Evolutionary conservation across 2,797 vertebrate species (phyloP), one percentile per base, ranked within the genome.

Genomic region (Ibycter americanus): DNA sequence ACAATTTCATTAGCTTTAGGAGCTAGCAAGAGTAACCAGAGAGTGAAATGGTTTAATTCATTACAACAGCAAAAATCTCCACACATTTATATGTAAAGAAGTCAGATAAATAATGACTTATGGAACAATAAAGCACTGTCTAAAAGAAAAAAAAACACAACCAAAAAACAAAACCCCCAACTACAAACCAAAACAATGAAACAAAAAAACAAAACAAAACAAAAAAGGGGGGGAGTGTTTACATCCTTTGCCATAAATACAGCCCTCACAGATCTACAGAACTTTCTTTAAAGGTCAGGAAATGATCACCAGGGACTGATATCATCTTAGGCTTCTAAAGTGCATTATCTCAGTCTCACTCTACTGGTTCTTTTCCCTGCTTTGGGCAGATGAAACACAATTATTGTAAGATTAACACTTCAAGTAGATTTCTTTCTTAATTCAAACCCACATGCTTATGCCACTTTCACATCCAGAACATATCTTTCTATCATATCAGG

Each of bases 251-350:
- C 18, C 12, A 61, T 31, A 49, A 44, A 66, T 15, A 34, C 12
- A 44, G 3, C 6, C 21, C 19, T 49, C 1, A 1, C 9, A 47
- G 44, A 83, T 49, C 31, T 1, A 1, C 9, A 47, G 44, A 83
- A 55, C 31, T 55, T 62, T 16, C 17, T 73, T 61, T 83, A 44
- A 55, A 73, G 4, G 44, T 71, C 15, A 54, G 10, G 34, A 67
- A 42, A 83, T 26, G 12, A 49, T n/a, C 73, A 62, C 12, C 7
- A 79, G 17, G 4, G 17, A 62, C 40, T 38, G 11, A 47, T 29
- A 49, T 11, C 8, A 11, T 47, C 46, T 49, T 2, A 47, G 20
- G 4, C 8, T 62, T 83, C 61, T 51, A 67, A 73, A 67, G 10
- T 55, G 3, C 17, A 13, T 44, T 83, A 27, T 55, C 40, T 78